These are phyloP conservation scores for Monodelphis domestica DNA, from an alignment of 2,797 vertebrate genomes.

Conservation along the genomic window DNA sequence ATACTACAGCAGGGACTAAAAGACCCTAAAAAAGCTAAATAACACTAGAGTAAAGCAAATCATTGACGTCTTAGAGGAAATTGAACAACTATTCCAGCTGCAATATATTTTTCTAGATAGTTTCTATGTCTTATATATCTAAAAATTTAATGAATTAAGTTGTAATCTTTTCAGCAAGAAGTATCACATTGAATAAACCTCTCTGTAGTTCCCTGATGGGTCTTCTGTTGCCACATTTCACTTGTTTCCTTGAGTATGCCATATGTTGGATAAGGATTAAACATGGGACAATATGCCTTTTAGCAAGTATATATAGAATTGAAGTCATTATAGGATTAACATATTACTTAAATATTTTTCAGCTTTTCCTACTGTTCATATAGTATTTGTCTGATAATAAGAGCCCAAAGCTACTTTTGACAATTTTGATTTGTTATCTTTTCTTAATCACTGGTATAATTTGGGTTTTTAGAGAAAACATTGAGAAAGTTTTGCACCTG, in stretches of 20 bases:
- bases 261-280: conserved; percentile 42
- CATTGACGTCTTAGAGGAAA: background rate
- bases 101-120: background rate
- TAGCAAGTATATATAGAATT: background rate
- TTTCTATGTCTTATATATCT: background rate
- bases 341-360: conserved; percentile 54
- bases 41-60: background rate
- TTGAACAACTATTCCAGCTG: background rate
- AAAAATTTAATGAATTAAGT: conserved; percentile 23
- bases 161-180: conserved; percentile 18
- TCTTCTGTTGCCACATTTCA: background rate
- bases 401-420: conserved; percentile 27
- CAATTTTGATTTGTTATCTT: conserved; percentile 45
- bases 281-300: conserved; percentile 41
- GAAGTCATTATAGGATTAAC: conserved; percentile 26
- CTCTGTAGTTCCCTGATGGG: background rate
- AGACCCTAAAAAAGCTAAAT: background rate
- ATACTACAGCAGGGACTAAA: background rate
- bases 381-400: conserved; percentile 27
- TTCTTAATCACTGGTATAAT: conserved; percentile 65
- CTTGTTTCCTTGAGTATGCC: conserved; percentile 24
- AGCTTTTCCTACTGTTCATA: conserved; percentile 44
- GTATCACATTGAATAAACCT: background rate
- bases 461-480: conserved; percentile 58
- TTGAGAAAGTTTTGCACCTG: conserved; percentile 68